Evolutionary conservation across 2,888 invertebrate genomes (phyloP), one percentile per base, ranked within the genome.

Genomic region (Crocallis elinguaria): DNA sequence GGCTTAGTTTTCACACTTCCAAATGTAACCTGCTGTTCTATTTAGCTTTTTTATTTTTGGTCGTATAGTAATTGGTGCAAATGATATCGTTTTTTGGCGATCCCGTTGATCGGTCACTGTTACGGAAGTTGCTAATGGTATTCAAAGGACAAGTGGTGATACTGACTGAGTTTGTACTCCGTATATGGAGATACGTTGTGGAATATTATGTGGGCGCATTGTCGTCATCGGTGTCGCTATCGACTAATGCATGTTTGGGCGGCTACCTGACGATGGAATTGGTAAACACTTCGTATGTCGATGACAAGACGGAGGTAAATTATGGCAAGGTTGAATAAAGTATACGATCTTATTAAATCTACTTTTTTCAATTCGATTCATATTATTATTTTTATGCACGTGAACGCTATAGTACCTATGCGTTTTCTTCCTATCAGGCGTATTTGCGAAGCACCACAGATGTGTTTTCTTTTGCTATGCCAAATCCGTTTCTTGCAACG

Each of bases 41-140:
- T 53, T 49, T 39, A 39, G 23, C 29, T 25, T 30, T 21, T 44
- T 17, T 33, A 17, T 46, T 46, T 56, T 17, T 37, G 50, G 50
- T 36, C 2, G 32, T 42, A 9, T 13, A 60, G 50, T 62, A 66
- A 67, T 65, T 64, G 59, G 64, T 67, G 52, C 36, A 59, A 64
- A 62, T 55, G 61, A 51, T 60, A 57, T 67, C 71, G 58, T 75
- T 71, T n/a, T 75, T 73, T 58, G 74, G 79, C 38, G 60, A 65
- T 78, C 80, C 80, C 77, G 81, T 84, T 84, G 67, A 71, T 77
- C 70, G 70, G 68, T 72, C 67, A 73, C 66, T 72, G 69, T 74
- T 71, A 78, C 75, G 82, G 82, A 79, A 81, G 75, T 74, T 60
- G 71, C 74, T 86, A 82, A 79, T 78, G 73, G 43, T 78, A 84